Conservation (phyloP, 2,888 invertebrate genomes). For the Diloba caeruleocephala region DNA sequence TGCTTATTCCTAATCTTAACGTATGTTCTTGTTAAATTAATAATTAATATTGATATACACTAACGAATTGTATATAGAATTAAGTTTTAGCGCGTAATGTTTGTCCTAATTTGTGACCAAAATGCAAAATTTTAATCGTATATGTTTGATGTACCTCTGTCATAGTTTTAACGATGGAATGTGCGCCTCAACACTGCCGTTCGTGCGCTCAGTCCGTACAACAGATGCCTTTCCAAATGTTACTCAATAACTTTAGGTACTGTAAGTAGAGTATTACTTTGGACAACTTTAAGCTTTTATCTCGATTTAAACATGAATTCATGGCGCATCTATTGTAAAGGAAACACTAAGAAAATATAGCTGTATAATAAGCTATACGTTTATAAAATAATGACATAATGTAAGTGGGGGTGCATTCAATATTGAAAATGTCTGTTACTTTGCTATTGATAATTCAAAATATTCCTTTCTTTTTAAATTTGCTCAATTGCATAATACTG, state of each 20-base stretch:
- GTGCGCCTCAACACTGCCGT: slow-evolving; percentile 50
- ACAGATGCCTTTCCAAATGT: slow-evolving; percentile 38
- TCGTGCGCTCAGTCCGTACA: slow-evolving; percentile 27
- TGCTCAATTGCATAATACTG: slow-evolving; percentile 20
- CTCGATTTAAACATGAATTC: slow-evolving; percentile 25
- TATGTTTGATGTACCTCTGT: slow-evolving; percentile 60
- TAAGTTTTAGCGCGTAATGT: slow-evolving; percentile 75
- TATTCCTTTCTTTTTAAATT: slow-evolving; percentile 12
- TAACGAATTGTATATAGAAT: slow-evolving; percentile 78
- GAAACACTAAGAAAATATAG: slow-evolving; percentile 28
- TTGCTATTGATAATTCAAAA: slow-evolving; percentile 1
- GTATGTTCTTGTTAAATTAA: slow-evolving; percentile 72
- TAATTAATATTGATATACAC: slow-evolving; percentile 58
- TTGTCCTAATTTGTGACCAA: slow-evolving; percentile 82
- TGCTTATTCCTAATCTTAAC: slow-evolving; percentile 84
- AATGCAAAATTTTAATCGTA: slow-evolving; percentile 65
- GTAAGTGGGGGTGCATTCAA: slow-evolving; percentile 29
- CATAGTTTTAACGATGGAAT: slow-evolving; percentile 42
- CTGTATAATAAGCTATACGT: slow-evolving; percentile 43
- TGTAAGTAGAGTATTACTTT: slow-evolving; percentile 42
- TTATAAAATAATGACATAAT: slow-evolving; percentile 28
- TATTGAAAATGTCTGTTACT: slow-evolving; percentile 10
- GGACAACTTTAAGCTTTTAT: slow-evolving; percentile 41
- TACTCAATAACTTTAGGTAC: slow-evolving; percentile 35
- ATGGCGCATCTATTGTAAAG: slow-evolving; percentile 32